Conservation (phyloP, 2,888 invertebrate genomes). For the Megalurothrips usitatus region DNA sequence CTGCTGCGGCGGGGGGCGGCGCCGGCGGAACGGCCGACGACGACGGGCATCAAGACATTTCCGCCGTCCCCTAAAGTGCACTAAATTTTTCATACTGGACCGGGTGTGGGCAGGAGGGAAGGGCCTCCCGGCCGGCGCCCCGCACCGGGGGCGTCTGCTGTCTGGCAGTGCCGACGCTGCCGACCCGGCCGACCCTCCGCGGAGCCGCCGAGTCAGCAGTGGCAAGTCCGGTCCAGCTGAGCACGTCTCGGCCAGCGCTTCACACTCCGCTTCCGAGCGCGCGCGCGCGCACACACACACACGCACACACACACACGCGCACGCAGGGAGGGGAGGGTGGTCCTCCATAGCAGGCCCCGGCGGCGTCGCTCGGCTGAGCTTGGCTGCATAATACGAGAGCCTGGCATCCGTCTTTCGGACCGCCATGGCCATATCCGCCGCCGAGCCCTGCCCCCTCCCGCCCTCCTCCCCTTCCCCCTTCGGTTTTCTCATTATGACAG, state of each 20-base stretch:
- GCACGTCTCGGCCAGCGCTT: too few species aligned
- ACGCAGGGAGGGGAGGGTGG: neutral
- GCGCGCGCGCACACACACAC: neutral
- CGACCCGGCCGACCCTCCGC: neutral
- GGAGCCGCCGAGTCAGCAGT: neutral
- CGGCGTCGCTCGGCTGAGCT: neutral
- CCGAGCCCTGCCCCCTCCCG: neutral
- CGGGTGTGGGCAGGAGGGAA: too few species aligned
- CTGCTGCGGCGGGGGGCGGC: too few species aligned
- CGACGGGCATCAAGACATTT: too few species aligned
- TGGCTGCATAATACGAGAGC: neutral
- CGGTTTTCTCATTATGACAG: constrained; percentile 10
- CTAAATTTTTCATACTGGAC: too few species aligned
- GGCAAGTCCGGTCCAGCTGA: too few species aligned
- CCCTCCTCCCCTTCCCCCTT: neutral
- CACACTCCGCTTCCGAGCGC: too few species aligned
- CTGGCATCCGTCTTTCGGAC: neutral
- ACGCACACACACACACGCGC: neutral
- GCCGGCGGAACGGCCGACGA: too few species aligned
- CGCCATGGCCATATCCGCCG: neutral
- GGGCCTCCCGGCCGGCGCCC: too few species aligned
- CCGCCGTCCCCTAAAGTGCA: too few species aligned
- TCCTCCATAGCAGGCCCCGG: neutral
- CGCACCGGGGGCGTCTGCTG: too few species aligned
- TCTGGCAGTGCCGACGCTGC: too few species aligned